phyloP scores from a whole-genome alignment of 2,797 vertebrate species.

The Myotis planiceps region DNA sequence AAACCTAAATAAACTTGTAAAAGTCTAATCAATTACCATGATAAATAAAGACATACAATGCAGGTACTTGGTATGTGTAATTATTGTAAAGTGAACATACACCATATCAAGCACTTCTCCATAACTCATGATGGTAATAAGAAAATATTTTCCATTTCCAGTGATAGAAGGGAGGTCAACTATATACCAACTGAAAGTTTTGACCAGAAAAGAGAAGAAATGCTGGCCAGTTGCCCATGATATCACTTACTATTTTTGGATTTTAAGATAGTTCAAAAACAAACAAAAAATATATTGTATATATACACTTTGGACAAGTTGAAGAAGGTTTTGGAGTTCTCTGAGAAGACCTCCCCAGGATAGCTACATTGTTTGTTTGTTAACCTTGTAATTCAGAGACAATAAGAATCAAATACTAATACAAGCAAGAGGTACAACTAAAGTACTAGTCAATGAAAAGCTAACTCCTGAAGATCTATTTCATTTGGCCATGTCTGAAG shows the following conservation, averaged over 20 bases:
- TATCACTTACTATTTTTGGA: neutral
- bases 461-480: neutral
- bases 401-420: neutral
- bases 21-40: neutral
- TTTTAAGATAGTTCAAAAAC: neutral
- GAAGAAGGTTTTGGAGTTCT: neutral
- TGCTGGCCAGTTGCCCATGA: neutral
- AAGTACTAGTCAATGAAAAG: neutral
- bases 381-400: neutral
- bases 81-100: neutral
- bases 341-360: neutral
- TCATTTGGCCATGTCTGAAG: neutral
- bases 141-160: slow-evolving; percentile 3
- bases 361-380: neutral
- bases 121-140: neutral
- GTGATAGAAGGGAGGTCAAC: neutral
- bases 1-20: slow-evolving; percentile 12
- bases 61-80: neutral
- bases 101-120: neutral
- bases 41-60: neutral
- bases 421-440: neutral
- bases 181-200: neutral
- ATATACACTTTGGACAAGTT: neutral
- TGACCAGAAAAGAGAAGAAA: neutral
- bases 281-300: neutral